Conservation (phyloP, 2,888 invertebrate species). For the Cremastinae sp. region DNA sequence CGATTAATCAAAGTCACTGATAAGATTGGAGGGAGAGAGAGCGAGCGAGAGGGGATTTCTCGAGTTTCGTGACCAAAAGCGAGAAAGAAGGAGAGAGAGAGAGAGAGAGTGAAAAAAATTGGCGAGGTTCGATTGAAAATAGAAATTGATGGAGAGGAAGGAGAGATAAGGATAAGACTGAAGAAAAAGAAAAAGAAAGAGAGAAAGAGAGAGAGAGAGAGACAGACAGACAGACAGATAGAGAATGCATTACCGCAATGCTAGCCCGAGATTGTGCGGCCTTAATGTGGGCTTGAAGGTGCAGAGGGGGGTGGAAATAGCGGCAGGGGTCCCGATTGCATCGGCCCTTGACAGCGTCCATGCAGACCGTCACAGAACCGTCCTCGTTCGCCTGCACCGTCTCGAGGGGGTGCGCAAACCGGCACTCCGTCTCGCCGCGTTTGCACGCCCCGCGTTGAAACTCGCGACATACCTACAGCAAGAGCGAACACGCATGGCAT, state of each 20-base stretch:
- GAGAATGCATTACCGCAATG: conserved; percentile 81
- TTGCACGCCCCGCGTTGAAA: conserved; percentile 99
- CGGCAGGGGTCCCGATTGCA: conserved; percentile 99
- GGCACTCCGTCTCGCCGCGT: conserved; percentile 98
- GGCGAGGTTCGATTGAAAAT: conserved; percentile 52
- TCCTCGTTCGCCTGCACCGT: conserved; percentile 98
- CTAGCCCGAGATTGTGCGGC: conserved; percentile 94
- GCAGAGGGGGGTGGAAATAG: conserved; percentile 99
- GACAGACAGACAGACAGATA: conserved; percentile 76
- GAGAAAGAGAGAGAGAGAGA: conserved; percentile 66
- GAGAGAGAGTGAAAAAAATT: conserved; percentile 31
- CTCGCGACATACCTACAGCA: conserved; percentile 97
- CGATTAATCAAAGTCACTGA: conserved; percentile 17
- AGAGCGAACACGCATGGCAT: conserved; percentile 81
- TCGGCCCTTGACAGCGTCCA: conserved; percentile 99
- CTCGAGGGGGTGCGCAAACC: conserved; percentile 99
- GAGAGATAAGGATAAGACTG: conserved; percentile 58
- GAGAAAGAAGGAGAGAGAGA: conserved; percentile 52
- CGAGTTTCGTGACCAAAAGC: conserved; percentile 53
- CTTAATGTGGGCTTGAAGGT: conserved; percentile 99
- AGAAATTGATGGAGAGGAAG: conserved; percentile 64
- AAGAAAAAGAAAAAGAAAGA: conserved; percentile 51
- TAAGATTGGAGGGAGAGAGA: no score
- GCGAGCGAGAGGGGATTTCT: conserved; percentile 8
- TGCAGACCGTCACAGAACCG: conserved; percentile 99